Evolutionary conservation across 1,140 invertebrate species (phyloP), one percentile per base, ranked within the genome.

Genomic region (Drosophila sp.): DNA sequence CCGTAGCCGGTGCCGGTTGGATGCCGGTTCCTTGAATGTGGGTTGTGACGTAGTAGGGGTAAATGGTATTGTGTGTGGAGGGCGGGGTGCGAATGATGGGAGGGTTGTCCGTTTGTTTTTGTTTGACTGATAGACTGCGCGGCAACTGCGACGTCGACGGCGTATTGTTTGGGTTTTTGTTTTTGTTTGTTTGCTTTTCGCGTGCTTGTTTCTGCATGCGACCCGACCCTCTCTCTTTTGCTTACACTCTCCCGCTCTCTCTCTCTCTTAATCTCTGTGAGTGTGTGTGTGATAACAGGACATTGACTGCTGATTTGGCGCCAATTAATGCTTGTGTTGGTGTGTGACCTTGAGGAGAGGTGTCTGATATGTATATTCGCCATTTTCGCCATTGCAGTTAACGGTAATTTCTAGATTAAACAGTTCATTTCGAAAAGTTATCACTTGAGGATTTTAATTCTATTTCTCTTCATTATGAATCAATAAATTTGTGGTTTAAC

Each of bases 141-240:
- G 66, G 54, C 76, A 66, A 41, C 80, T 56, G 72, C 74, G 54
- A 33, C 56, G 50, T 60, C 68, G 66, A 32, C 66, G 38, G 67
- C 54, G 57, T 67, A 66, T 85, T 80, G 81, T 84, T 84, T 84
- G 76, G 70, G 40, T 78, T 85, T 17, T 73, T 41, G 40, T 66
- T 76, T 70, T 67, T 67, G 30, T 71, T 79, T 69, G 62, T 65
- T 54, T 77, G 66, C 23, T 73, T 85, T 81, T 76, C 63, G 62
- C 57, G 29, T 17, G 61, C 61, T 80, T 72, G 60, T 86, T 29
- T 65, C 71, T 61, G 61, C 56, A 65, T 50, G 23, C 25, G 44
- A 27, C 44, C 27, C 25, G 44, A 27, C 44, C 10, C 44, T 72
- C 69, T 30, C 64, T 60, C 17, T 11, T 35, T 8, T 35, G 33